These are phyloP conservation scores for Chionis minor DNA, from an alignment of 2,113 vertebrate genomes.

Conservation along the genomic window DNA sequence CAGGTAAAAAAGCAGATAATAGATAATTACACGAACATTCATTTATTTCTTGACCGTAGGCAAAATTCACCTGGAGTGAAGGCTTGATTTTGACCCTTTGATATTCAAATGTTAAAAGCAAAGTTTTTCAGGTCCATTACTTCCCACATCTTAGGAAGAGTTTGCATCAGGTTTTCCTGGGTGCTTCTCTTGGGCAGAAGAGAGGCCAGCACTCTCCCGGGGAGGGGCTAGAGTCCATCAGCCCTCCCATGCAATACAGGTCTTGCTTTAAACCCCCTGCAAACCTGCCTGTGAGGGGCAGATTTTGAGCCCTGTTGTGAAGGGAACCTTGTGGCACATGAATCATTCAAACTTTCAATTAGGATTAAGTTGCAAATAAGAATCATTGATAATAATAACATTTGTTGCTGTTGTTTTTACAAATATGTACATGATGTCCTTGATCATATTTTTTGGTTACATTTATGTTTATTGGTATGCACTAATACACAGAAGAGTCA, in stretches of 20 bases:
- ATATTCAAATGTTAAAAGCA: not conserved
- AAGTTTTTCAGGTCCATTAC: not conserved
- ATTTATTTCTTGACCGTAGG: not conserved
- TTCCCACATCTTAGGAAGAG: not conserved
- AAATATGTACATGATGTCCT: not conserved
- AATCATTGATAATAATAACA: not conserved
- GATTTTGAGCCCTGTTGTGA: not conserved
- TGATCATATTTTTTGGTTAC: not conserved
- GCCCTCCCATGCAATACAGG: not conserved
- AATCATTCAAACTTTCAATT: not conserved
- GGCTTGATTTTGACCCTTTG: not conserved
- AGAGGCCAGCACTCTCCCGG: not conserved
- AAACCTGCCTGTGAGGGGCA: not conserved
- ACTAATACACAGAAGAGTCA: not conserved
- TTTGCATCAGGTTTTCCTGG: not conserved
- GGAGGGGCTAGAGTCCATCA: not conserved
- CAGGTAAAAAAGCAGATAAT: not conserved
- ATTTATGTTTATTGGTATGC: not conserved
- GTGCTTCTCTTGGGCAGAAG: not conserved
- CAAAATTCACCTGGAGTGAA: not conserved
- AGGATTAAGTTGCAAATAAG: not conserved
- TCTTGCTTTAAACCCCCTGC: not conserved
- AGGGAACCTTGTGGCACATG: not conserved
- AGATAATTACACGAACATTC: not conserved
- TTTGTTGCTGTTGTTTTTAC: not conserved